phyloP scores from a whole-genome alignment of 2,113 vertebrate genomes.

The Anarrhichthys ocellatus region DNA sequence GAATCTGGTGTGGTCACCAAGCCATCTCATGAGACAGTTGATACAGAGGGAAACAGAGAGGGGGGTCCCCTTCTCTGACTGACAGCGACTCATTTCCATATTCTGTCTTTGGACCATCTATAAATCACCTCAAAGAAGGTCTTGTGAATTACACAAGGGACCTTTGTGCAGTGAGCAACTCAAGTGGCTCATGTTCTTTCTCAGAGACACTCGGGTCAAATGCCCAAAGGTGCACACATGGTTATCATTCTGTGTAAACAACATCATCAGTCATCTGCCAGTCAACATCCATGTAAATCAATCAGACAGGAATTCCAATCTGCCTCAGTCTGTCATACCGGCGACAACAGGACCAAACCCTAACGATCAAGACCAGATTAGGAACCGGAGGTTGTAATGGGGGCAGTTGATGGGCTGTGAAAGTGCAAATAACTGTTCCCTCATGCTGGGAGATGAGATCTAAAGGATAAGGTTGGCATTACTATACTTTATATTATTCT shows the following conservation, averaged over 20 bases:
- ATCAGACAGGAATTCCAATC: constrained; percentile 73
- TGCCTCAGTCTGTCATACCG: constrained; percentile 56
- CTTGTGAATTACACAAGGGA: constrained; percentile 14
- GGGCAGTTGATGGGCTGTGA: constrained; percentile 11
- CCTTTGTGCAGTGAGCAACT: neutral
- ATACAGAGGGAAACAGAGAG: neutral
- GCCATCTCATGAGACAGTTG: constrained; percentile 22
- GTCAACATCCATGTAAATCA: constrained; percentile 73
- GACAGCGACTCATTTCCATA: constrained; percentile 55
- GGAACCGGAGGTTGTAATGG: constrained; percentile 23
- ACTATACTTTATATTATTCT: neutral
- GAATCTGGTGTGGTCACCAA: constrained; percentile 34
- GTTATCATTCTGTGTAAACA: constrained; percentile 11
- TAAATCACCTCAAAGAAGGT: constrained; percentile 24
- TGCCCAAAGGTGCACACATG: constrained; percentile 7
- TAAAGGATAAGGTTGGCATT: neutral
- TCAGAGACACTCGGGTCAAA: constrained; percentile 33
- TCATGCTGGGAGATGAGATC: constrained; percentile 23
- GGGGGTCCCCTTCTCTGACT: constrained; percentile 41
- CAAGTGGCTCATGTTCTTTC: constrained; percentile 29
- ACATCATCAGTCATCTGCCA: constrained; percentile 43
- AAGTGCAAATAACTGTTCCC: constrained; percentile 15
- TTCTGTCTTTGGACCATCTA: constrained; percentile 13
- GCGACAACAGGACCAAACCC: constrained; percentile 24
- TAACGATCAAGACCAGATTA: constrained; percentile 51